Evolutionary conservation across 2,888 invertebrate genomes (phyloP).

Genomic region (Callyntrura guangdongensis): DNA sequence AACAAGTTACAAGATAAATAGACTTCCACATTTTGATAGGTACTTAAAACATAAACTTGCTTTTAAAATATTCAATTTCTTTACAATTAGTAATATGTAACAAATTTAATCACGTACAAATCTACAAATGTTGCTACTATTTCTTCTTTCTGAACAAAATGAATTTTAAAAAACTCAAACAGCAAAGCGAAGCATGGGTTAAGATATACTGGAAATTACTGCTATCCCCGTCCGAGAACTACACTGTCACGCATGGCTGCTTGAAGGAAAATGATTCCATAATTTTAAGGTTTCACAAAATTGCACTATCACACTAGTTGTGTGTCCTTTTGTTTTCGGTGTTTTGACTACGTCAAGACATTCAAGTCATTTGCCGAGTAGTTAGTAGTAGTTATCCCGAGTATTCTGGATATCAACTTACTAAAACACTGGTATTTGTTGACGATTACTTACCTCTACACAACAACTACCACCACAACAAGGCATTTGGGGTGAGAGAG

Average conservation of each 20-base stretch:
- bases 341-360: slow-evolving; percentile 29
- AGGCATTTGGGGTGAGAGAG: slow-evolving; percentile 45
- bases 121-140: no score
- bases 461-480: not conserved
- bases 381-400: no score
- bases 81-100: no score
- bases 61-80: not conserved
- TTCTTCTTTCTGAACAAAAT: not conserved
- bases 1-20: not conserved
- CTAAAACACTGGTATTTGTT: slow-evolving; percentile 31
- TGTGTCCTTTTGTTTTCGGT: slow-evolving; percentile 55
- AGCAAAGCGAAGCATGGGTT: not conserved
- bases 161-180: not conserved
- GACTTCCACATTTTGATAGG: not conserved
- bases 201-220: not conserved
- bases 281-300: slow-evolving; percentile 34
- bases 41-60: no score
- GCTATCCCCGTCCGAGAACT: slow-evolving; percentile 10
- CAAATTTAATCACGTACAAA: no score
- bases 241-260: not conserved
- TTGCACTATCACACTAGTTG: slow-evolving; percentile 35
- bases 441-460: not conserved
- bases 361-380: slow-evolving; percentile 36
- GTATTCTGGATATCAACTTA: slow-evolving; percentile 26
- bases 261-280: slow-evolving; percentile 24